A percentile compares a stretch with the other conserved stretches of the same genome.
These are phyloP conservation scores for Rhinichthys osculus DNA, from an alignment of 2,797 vertebrate genomes.

Conservation along the genomic window DNA sequence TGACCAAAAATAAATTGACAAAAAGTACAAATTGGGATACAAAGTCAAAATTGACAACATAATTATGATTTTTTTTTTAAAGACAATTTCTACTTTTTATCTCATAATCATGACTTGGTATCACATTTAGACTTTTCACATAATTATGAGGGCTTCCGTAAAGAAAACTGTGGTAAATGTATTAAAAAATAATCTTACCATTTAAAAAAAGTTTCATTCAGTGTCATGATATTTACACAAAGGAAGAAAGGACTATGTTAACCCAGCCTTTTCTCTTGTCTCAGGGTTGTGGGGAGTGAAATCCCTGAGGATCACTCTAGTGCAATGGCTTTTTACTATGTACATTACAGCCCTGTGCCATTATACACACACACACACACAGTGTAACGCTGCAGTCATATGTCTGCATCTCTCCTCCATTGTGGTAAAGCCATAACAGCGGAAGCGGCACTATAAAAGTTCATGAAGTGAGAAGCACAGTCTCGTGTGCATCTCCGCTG, in stretches of 20 bases:
- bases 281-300: slow-evolving; percentile 55
- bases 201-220: not conserved
- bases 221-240: not conserved
- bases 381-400: slow-evolving; percentile 40
- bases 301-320: slow-evolving; percentile 70
- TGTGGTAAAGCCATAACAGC: slow-evolving; percentile 40
- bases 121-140: not conserved
- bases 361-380: slow-evolving; percentile 51
- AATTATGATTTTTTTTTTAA: not conserved
- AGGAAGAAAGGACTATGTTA: slow-evolving; percentile 28
- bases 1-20: too few relatives aligned
- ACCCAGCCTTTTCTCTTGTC: not conserved
- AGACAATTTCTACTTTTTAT: not conserved
- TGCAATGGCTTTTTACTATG: slow-evolving; percentile 68
- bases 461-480: slow-evolving; percentile 39
- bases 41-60: not conserved
- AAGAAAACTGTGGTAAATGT: not conserved
- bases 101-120: not conserved
- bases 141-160: not conserved
- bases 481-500: slow-evolving; percentile 27
- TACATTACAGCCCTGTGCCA: slow-evolving; percentile 67
- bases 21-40: not conserved
- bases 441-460: slow-evolving; percentile 46
- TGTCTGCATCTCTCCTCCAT: slow-evolving; percentile 32
- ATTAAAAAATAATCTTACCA: not conserved